Evolutionary conservation across 2,113 vertebrate species (phyloP), one percentile per base, ranked within the genome.

Genomic region (Atractosteus spatula): DNA sequence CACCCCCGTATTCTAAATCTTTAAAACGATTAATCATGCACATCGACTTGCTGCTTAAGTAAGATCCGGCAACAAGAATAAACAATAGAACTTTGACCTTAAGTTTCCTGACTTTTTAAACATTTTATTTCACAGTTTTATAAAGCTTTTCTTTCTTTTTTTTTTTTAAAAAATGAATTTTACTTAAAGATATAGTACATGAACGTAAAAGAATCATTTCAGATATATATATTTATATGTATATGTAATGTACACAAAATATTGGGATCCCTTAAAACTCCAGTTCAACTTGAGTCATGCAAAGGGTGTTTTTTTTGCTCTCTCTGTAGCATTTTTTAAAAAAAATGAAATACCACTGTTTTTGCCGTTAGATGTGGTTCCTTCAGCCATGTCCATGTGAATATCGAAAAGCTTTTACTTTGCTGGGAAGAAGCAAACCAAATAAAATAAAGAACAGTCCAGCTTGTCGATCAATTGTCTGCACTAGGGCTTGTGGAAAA

Each of bases 101-200:
- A 67, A 64, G 75, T 68, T 78, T 80, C 76, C 76, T 76, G 72
- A 84, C 81, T 78, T 78, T 73, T 67, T 74, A 65, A 76, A 29
- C 29, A 81, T 81, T 85, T 83, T 89, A 86, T 92, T 83, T 91
- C 92, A 92, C 93, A 90, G 85, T 92, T 91, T 87, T 70, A 87
- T 82, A 91, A 92, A 91, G 90, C 91, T 90, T 87, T 85, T 87
- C 81, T 69, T 79, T 87, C 79, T 85, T 90, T 91, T 92, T 87
- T 84, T 86, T 84, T 77, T 80, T 84, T 78, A 81, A 74, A 67
- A 81, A 87, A 84, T 66, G 82, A 87, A 80, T 82, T 84, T 64
- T 86, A 91, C 82, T 80, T 89, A 89, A 86, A 90, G 87, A 88
- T 89, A 87, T 85, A 57, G 74, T 82, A 89, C 88, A 87, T 75